Base-by-base conservation (phyloP, 2,113 vertebrate genomes). In the Cyprinodon tularosa region DNA sequence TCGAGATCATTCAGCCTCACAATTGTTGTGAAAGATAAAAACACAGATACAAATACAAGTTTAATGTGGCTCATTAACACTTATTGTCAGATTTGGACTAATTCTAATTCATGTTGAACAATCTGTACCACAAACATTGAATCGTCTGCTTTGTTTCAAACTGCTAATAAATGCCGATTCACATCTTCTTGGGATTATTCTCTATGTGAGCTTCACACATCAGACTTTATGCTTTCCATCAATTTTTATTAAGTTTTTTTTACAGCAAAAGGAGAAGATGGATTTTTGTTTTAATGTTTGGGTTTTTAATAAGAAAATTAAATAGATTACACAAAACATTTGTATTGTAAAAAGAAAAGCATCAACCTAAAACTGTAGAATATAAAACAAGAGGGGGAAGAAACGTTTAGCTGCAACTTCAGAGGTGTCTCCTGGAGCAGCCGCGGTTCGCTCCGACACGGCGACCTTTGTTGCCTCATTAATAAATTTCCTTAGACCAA, bases 341-440 rank as follows among this genome's bases (percentile, higher is more conserved):
- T 84, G 85, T 87, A 81, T 85, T 91, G 86, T 68, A 82, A 85
- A 89, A 60, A 89, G 12, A 20, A 57, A 17, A 2, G 14, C 60
- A 77, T 2, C 4, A 81, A 75, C 9, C 17, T 83, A 83, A 82
- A 82, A 86, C 88, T 62, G 77, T 65, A 86, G 60, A 83, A 85
- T 90, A 81, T 77, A 63, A 86, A 86, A 91, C 85, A 50, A 61
- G 64, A 77, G 29, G 29, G 29, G 29, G 77, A 78, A 79, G 17
- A 71, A 74, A 75, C 12, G 36, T 64, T 48, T 72, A 79, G 78
- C 82, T 85, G 83, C 76, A 77, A 80, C 45, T 70, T 77, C 70
- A 72, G 69, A 76, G 66, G 70, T 13, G 13, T 47, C 11, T 80
- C 13, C 29, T 47, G 2, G 3, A 47, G 12, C 72, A 20, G 64